These are phyloP conservation scores for Epizoanthus stellaris DNA, from an alignment of 92 coral and sea anemone genomes.

Conservation along the genomic window DNA sequence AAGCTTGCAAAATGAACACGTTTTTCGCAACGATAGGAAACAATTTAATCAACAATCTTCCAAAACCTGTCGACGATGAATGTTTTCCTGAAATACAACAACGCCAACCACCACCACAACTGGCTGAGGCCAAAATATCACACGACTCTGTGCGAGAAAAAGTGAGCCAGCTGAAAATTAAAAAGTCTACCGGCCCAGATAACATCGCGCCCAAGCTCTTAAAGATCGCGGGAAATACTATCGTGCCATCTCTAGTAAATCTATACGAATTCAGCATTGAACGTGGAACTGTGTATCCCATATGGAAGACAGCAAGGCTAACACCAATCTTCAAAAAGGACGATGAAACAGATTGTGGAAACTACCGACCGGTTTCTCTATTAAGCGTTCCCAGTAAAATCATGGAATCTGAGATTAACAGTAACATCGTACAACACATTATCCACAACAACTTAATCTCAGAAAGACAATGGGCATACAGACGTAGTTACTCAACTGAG, in stretches of 20 bases:
- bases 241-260: background rate
- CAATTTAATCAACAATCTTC: too few relatives aligned
- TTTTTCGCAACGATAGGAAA: too few relatives aligned
- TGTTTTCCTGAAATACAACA: background rate
- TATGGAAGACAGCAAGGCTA: background rate
- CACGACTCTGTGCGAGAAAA: background rate
- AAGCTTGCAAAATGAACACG: too few relatives aligned
- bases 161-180: conserved; percentile 2
- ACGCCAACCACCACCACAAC: background rate
- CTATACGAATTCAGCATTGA: background rate
- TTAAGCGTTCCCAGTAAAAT: conserved; percentile 40
- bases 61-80: too few relatives aligned
- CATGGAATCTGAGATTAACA: conserved; percentile 19
- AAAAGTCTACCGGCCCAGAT: background rate
- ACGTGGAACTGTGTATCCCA: background rate
- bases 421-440: background rate
- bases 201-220: background rate
- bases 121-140: too few relatives aligned
- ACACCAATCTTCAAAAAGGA: conserved; percentile 5
- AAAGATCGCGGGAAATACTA: background rate
- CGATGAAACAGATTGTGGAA: conserved; percentile 17
- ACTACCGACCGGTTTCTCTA: conserved; percentile 19
- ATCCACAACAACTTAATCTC: background rate
- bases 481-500: too few relatives aligned
- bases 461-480: background rate